These are phyloP conservation scores for Pipra filicauda DNA, from an alignment of 2,113 vertebrate genomes.

Conservation along the genomic window DNA sequence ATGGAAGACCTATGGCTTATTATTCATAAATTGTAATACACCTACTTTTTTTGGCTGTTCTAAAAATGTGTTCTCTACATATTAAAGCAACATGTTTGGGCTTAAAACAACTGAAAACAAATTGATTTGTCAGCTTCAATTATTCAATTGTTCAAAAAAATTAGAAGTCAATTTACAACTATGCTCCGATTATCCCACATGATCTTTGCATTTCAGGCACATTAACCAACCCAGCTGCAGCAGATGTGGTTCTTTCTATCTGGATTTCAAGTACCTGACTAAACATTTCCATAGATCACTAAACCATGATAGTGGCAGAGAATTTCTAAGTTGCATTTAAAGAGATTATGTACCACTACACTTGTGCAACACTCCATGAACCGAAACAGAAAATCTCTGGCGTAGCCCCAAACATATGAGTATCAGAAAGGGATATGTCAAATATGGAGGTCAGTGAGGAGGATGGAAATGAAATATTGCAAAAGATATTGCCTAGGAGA, in stretches of 20 bases:
- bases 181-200: not conserved
- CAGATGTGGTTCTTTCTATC: not conserved
- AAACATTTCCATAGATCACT: not conserved
- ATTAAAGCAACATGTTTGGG: not conserved
- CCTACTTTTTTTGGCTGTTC: not conserved
- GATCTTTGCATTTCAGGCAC: not conserved
- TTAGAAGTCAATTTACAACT: not conserved
- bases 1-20: not conserved
- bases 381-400: not conserved
- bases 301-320: not conserved
- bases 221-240: not conserved
- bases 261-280: not conserved
- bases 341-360: not conserved
- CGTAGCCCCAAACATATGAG: not conserved
- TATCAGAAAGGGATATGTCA: not conserved
- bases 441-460: not conserved
- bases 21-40: not conserved
- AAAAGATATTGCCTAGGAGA: not conserved
- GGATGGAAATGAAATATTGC: not conserved
- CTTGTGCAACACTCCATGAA: not conserved
- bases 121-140: not conserved
- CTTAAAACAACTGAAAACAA: not conserved
- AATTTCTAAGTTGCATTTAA: not conserved
- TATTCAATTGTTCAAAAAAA: not conserved
- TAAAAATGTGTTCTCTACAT: not conserved